Evolutionary conservation across 2,113 vertebrate genomes (phyloP), one percentile per base, ranked within the genome.

Genomic region (Mionectes macconnelli): DNA sequence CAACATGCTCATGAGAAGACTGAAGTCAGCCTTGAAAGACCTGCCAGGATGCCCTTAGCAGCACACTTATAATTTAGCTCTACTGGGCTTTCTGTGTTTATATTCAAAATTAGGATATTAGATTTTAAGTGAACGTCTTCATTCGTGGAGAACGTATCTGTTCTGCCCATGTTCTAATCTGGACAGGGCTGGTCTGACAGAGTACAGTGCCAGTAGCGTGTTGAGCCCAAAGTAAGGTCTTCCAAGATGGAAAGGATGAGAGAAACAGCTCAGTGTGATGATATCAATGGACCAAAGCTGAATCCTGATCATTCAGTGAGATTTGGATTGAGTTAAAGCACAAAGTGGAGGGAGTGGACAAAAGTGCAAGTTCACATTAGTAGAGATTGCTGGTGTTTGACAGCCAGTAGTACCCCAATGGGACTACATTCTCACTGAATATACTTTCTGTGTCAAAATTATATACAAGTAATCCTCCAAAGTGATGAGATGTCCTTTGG

Each of bases 1-100:
- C 1, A 1, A 4, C n/a, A 23, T 20, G 14, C 25, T 57, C 1
- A 0, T 21, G 16, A 53, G 18, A 83, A 87, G 18, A 7, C 14
- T 57, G 35, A 77, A 73, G 39, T 37, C 33, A 82, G 28, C 9
- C 19, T 37, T 81, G 14, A 39, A 64, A 87, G 22, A 50, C 25
- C 14, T 25, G 45, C 1, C 3, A 33, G 20, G 9, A 44, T 3
- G n/a, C 13, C 20, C 14, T 55, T 50, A 22, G 3, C 19, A 64
- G 33, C 19, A 25, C 12, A 19, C 3, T 64, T 77, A 10, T 42
- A 77, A 45, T 25, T 72, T 66, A 72, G 21, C 15, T 49, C 62
- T 72, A 10, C 30, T 1, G 2, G 16, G 4, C 4, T 39, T 52
- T 69, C 87, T 42, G 23, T 53, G 35, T 24, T 62, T 73, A 15